phyloP scores from a whole-genome alignment of 2,888 invertebrate genomes.

The Cyaniris semiargus region DNA sequence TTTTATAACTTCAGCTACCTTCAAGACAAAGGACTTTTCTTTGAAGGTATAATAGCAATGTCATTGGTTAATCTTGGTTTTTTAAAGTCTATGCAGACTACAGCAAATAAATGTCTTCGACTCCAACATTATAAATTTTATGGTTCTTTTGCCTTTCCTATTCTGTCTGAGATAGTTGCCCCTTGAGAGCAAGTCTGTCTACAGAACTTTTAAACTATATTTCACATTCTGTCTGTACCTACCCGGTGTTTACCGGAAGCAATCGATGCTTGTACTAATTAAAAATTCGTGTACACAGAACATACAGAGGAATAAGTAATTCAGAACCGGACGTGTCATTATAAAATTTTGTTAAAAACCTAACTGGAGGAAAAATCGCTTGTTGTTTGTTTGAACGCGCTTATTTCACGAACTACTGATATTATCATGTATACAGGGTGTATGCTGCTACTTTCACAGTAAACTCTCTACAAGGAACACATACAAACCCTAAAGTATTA shows the following conservation, averaged over 20 bases:
- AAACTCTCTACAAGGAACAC: too few relatives aligned
- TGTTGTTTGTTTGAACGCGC: too few relatives aligned
- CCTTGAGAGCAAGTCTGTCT: background rate
- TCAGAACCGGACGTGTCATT: too few relatives aligned
- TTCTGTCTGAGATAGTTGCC: background rate
- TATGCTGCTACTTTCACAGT: too few relatives aligned
- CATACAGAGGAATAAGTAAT: too few relatives aligned
- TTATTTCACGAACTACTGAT: too few relatives aligned
- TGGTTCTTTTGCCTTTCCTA: conserved; percentile 3
- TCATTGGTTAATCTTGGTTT: background rate
- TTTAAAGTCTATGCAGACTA: background rate
- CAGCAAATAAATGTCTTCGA: background rate
- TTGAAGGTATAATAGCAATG: background rate
- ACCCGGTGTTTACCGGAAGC: background rate
- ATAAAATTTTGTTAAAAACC: too few relatives aligned
- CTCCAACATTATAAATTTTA: background rate
- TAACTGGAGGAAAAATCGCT: too few relatives aligned
- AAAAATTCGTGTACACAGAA: too few relatives aligned
- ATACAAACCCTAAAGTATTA: too few relatives aligned
- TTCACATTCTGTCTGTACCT: background rate
- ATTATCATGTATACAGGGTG: too few relatives aligned
- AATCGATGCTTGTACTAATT: too few relatives aligned
- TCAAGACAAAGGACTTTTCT: background rate
- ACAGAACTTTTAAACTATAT: conserved; percentile 9
- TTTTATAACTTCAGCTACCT: background rate